Percentiles rank a stretch among this genome's conserved stretches.
phyloP scores from a whole-genome alignment of 2,113 vertebrate genomes.

The Malurus cyaneus region DNA sequence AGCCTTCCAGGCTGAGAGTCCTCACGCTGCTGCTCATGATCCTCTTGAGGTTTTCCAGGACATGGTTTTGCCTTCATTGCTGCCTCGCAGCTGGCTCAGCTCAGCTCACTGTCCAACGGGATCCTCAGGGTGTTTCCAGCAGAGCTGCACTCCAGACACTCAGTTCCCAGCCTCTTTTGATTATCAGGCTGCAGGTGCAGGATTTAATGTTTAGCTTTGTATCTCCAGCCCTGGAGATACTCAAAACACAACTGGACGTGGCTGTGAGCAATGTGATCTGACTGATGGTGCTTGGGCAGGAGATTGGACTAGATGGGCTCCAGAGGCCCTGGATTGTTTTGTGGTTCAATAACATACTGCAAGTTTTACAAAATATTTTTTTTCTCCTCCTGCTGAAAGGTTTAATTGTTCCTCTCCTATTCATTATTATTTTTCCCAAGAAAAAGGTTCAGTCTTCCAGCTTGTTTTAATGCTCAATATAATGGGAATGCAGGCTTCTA shows the following conservation, averaged over 20 bases:
- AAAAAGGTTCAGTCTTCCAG: neutral
- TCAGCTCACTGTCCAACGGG: neutral
- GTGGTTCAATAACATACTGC: neutral
- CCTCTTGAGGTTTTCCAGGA: neutral
- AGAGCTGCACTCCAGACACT: neutral
- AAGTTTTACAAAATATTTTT: neutral
- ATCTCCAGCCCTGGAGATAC: neutral
- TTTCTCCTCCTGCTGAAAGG: neutral
- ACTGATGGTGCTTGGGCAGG: neutral
- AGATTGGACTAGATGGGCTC: neutral
- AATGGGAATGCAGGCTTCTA: neutral
- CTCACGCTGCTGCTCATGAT: neutral
- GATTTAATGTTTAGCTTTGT: neutral
- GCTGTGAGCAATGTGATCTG: neutral
- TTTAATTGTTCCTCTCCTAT: neutral
- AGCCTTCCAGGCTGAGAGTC: neutral
- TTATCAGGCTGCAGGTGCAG: neutral
- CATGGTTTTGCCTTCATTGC: neutral
- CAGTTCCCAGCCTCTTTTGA: neutral
- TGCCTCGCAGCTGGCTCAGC: neutral
- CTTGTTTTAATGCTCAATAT: neutral
- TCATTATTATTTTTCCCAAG: neutral
- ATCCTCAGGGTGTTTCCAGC: fast-evolving
- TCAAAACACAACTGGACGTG: neutral
- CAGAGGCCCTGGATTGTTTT: neutral